phyloP scores from a whole-genome alignment of 2,797 vertebrate species.

The Ibycter americanus region DNA sequence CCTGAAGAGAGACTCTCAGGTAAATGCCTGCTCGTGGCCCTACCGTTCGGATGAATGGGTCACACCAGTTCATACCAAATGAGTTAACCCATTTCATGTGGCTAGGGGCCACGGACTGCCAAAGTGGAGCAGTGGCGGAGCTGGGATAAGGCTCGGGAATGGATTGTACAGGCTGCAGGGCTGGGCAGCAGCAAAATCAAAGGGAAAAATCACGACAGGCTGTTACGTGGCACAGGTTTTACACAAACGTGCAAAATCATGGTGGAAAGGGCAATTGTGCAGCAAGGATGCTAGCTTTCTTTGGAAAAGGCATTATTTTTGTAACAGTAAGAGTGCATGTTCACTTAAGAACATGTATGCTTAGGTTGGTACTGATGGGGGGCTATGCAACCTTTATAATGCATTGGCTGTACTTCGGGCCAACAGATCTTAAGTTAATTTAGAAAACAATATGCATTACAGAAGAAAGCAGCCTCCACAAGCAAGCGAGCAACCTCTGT shows the following conservation, averaged over 20 bases:
- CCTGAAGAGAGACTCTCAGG: neutral
- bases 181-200: neutral
- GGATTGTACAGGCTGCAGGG: accelerated
- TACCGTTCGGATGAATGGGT: neutral
- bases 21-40: neutral
- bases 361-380: neutral
- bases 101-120: accelerated
- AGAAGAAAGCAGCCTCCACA: neutral
- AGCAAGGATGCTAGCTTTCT: neutral
- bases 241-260: accelerated
- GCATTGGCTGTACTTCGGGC: neutral
- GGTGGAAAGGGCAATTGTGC: neutral
- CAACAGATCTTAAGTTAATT: neutral
- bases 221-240: neutral
- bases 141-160: neutral
- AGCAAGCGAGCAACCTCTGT: neutral
- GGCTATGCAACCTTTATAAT: neutral
- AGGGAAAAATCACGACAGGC: neutral
- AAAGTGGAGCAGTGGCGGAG: neutral
- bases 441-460: neutral
- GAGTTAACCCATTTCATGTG: neutral
- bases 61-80: too few species aligned
- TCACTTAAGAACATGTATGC: accelerated
- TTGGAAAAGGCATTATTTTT: neutral
- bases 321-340: neutral